Evolutionary conservation across 2,797 vertebrate species (phyloP), one percentile per base, ranked within the genome.

Genomic region (Lacerta bilineata): DNA sequence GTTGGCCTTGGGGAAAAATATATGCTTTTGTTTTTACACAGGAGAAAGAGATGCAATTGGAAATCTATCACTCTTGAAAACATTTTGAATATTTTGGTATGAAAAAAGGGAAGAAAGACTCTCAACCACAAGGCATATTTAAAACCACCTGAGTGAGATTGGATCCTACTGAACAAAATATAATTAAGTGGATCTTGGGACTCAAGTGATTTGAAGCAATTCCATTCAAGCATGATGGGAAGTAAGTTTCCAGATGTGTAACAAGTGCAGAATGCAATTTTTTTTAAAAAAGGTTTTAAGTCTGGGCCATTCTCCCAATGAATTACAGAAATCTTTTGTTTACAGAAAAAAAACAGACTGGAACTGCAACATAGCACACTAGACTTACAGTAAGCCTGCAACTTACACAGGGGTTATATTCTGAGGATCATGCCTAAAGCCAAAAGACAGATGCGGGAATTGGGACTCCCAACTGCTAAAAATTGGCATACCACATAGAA

Each of bases 301-400:
- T 59, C 8, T 77, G n/a, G 80, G 61, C 27, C 10, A 41, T 23
- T 29, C 76, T 59, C 72, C 71, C 66, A 82, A 66, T 76, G 61
- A 33, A 46, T 82, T 82, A 82, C 46, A 74, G 29, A 82, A 76
- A 82, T 7, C 20, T 76, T 76, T 76, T 75, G 33, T 83, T 76
- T 64, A 68, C n/a, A n/a, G n/a, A n/a, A n/a, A 50, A 83, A 81
- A 46, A 18, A 13, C 75, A 75, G 27, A 82, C 41, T 33, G 25
- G 71, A 74, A 82, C 8, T 25, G 59, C 36, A 66, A 87, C 74
- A 82, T 61, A 43, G 20, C 41, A n/a, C 46, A 36, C 27, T 11
- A 68, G 79, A 11, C n/a, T 55, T 72, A 59, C 50, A 55, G 50
- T 55, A 55, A 50, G 46, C 46, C 46, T 50, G 46, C 11, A 50